These are phyloP conservation scores for Emberiza fucata DNA, from an alignment of 2,113 vertebrate genomes.

Conservation along the genomic window DNA sequence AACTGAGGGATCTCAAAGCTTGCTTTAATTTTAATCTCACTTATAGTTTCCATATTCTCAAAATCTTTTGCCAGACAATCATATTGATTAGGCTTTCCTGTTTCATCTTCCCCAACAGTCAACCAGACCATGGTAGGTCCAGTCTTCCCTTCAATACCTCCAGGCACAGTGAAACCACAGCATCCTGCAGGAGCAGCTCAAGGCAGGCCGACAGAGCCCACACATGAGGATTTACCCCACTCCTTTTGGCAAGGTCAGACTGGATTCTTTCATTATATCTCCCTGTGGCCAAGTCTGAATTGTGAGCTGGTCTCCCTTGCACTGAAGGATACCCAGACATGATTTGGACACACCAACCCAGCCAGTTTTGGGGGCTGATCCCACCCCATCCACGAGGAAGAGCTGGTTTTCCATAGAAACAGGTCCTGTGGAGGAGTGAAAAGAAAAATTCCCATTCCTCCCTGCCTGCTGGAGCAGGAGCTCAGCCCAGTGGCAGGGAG, in stretches of 20 bases:
- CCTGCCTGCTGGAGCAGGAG: neutral
- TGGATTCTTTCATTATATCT: neutral
- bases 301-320: neutral
- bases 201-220: neutral
- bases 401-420: neutral
- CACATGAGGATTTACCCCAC: neutral
- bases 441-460: neutral
- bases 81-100: too few species aligned
- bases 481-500: neutral
- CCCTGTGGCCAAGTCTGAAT: neutral
- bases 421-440: neutral
- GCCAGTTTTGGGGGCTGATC: neutral
- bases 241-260: neutral
- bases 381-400: neutral
- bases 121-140: neutral
- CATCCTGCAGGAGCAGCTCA: neutral
- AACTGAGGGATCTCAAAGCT: too few species aligned
- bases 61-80: too few species aligned
- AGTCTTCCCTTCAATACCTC: neutral
- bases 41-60: too few species aligned
- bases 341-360: neutral
- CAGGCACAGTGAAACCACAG: neutral
- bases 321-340: too few species aligned
- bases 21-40: too few species aligned
- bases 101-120: too few species aligned